Base-by-base conservation (phyloP, 2,113 vertebrate species). In the Pseudopipra pipra region DNA sequence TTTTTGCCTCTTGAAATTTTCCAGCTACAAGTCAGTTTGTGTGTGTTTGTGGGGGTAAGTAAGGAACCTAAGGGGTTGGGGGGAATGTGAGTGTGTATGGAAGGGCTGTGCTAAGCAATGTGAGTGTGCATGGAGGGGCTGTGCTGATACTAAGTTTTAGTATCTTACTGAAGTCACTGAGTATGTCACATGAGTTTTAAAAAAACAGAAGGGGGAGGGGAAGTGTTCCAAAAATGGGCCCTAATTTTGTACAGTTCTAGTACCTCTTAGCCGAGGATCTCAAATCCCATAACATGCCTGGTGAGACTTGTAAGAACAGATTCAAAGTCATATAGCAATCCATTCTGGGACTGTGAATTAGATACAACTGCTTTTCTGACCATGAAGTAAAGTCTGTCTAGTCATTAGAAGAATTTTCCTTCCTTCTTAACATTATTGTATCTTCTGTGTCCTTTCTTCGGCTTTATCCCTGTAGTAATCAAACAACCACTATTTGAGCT, bases 161-260 rank as follows among this genome's bases (percentile, higher is more conserved):
- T 43, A 16, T 67, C 7, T 79, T 31, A 13, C 24, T 78, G 30
- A 74, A 94, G 49, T 87, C 19, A 67, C 18, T 27, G 28, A 25
- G 14, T 44, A 3, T 74, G n/a, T 87, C 65, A 82, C 35, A 13
- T 37, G 21, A 27, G 24, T 72, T 41, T 8, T 0, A 27, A 79
- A 74, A 93, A 67, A 56, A 12, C 18, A 17, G 6, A 11, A 7
- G 1, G 0, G 19, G 5, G 0, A 5, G 4, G 8, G 6, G 7
- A 79, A 3, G 8, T 73, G 12, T 55, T 87, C 21, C 8, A 6
- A 9, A 88, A 95, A 74, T 62, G 77, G 21, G 5, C 4, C 21
- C 46, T 77, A 31, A 59, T 71, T 93, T 86, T 95, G 10, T 43
- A 66, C 0, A 0, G 17, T 66, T 73, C 33, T 68, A 12, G 20